phyloP scores from a whole-genome alignment of 2,113 vertebrate genomes.

The Numenius arquata region DNA sequence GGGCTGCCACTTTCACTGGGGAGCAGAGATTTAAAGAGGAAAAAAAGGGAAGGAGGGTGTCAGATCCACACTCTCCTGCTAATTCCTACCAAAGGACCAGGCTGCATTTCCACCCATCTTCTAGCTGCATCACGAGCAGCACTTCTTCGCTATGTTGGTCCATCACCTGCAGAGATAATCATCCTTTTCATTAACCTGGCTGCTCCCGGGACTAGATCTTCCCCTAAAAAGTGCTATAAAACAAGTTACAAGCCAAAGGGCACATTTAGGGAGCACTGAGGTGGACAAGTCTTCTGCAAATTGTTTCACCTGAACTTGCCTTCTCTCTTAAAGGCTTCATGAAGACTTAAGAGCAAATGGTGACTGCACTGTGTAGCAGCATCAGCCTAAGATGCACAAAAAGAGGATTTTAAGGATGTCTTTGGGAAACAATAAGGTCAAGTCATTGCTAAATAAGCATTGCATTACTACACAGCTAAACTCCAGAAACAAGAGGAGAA shows the following conservation, averaged over 20 bases:
- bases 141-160: neutral
- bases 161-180: neutral
- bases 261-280: rapidly evolving
- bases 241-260: neutral
- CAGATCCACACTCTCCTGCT: neutral
- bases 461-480: neutral
- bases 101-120: neutral
- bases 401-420: neutral
- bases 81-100: neutral
- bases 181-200: neutral
- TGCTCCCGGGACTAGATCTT: neutral
- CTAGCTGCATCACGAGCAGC: neutral
- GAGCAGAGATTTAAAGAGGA: neutral
- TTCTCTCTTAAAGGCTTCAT: neutral
- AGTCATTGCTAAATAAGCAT: neutral
- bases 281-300: neutral
- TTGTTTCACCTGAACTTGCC: neutral
- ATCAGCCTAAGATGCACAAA: neutral
- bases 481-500: neutral
- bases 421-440: neutral
- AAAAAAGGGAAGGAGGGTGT: neutral
- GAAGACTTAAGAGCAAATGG: neutral
- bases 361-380: too few relatives aligned
- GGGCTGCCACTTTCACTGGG: neutral
- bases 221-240: neutral